Evolutionary conservation across 2,888 invertebrate genomes (phyloP).

Genomic region (Phaedon cochleariae): DNA sequence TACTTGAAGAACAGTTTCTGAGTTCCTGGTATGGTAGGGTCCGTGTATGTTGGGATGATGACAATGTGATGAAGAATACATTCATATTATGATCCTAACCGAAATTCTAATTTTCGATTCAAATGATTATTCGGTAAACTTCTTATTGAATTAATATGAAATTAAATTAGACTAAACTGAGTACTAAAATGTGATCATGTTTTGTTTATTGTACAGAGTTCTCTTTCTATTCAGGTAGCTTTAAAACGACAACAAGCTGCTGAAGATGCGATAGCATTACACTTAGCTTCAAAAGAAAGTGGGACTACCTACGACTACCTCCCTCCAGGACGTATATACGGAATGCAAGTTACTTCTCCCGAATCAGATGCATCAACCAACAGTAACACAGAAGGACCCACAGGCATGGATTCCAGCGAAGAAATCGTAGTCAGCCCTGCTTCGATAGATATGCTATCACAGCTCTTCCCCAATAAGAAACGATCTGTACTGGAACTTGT

Average conservation of each 20-base stretch:
- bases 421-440: constrained; percentile 70
- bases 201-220: too few species aligned
- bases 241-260: constrained; percentile 96
- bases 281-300: constrained; percentile 85
- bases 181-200: background rate
- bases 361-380: constrained; percentile 58
- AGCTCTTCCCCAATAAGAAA: constrained; percentile 91
- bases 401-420: constrained; percentile 41
- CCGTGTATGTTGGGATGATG: too few species aligned
- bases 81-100: too few species aligned
- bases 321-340: constrained; percentile 91
- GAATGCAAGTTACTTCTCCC: constrained; percentile 84
- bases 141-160: too few species aligned
- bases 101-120: too few species aligned
- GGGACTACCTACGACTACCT: constrained; percentile 77
- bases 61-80: too few species aligned
- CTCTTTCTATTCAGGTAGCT: constrained; percentile 80
- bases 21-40: too few species aligned
- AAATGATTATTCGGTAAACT: too few species aligned
- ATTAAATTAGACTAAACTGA: too few species aligned
- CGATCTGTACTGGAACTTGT: constrained; percentile 88
- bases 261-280: constrained; percentile 94
- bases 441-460: constrained; percentile 84
- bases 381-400: constrained; percentile 24
- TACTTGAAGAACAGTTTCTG: too few species aligned